These are phyloP conservation scores for Diplazon laetatorius DNA, from an alignment of 2,888 invertebrate genomes.

Conservation along the genomic window DNA sequence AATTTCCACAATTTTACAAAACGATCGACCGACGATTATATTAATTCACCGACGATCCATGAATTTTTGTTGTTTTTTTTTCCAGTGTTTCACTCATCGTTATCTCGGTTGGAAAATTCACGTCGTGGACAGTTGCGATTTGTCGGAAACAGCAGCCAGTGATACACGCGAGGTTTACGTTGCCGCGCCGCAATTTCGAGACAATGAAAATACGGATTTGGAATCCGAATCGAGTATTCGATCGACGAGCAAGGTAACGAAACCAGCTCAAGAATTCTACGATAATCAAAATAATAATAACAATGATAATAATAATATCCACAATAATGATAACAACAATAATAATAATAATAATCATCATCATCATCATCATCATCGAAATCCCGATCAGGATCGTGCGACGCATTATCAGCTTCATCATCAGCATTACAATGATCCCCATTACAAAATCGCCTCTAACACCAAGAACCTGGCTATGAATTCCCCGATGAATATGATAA, in stretches of 20 bases:
- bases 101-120: slow-evolving; percentile 98
- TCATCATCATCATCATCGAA: slow-evolving; percentile 57
- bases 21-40: too few relatives aligned
- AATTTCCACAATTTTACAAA: too few relatives aligned
- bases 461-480: slow-evolving; percentile 67
- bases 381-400: slow-evolving; percentile 48
- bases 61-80: too few relatives aligned
- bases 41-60: too few relatives aligned
- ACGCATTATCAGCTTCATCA: slow-evolving; percentile 56
- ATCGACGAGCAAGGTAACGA: slow-evolving; percentile 80
- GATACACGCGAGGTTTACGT: slow-evolving; percentile 84
- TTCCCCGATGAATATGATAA: slow-evolving; percentile 34
- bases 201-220: slow-evolving; percentile 70
- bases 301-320: slow-evolving; percentile 64
- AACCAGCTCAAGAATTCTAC: slow-evolving; percentile 77
- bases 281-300: slow-evolving; percentile 73
- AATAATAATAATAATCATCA: slow-evolving; percentile 61
- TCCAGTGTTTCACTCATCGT: slow-evolving; percentile 96
- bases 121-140: slow-evolving; percentile 92
- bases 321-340: slow-evolving; percentile 74
- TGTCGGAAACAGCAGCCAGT: slow-evolving; percentile 83
- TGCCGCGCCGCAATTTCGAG: slow-evolving; percentile 82
- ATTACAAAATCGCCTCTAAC: slow-evolving; percentile 72
- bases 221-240: slow-evolving; percentile 76
- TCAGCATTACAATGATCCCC: slow-evolving; percentile 59